phyloP scores from a whole-genome alignment of 1,140 invertebrate species.

The Chelonus insularis region DNA sequence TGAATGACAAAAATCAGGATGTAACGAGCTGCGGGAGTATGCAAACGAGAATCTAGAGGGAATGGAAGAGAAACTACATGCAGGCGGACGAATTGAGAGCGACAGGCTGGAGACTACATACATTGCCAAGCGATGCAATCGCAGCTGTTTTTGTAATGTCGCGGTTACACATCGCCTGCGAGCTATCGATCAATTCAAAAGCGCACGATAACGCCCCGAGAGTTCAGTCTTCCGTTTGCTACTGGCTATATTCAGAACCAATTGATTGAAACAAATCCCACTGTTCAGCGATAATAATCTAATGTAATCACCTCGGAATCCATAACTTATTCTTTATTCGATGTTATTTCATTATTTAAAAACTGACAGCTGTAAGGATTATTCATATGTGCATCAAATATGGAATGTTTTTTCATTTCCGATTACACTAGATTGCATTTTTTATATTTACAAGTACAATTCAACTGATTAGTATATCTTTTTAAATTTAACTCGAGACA shows the following conservation, averaged over 20 bases:
- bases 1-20: not conserved
- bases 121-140: not conserved
- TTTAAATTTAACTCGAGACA: no score
- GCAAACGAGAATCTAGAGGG: constrained; percentile 2
- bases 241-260: not conserved
- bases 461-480: no score
- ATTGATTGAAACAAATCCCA: not conserved
- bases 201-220: constrained; percentile 1
- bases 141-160: constrained; percentile 12
- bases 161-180: constrained; percentile 3
- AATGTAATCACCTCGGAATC: no score
- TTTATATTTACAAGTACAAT: no score
- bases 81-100: not conserved
- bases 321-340: no score
- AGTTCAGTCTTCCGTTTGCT: not conserved
- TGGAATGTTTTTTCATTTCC: no score
- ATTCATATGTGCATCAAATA: no score
- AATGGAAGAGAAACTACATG: not conserved
- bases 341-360: no score
- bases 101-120: constrained; percentile 1
- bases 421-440: no score
- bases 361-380: no score
- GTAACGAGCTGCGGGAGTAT: constrained; percentile 3
- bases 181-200: constrained; percentile 1
- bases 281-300: no score